These are phyloP conservation scores for Poeciliopsis infans DNA, from an alignment of 2,797 vertebrate genomes.

Conservation along the genomic window DNA sequence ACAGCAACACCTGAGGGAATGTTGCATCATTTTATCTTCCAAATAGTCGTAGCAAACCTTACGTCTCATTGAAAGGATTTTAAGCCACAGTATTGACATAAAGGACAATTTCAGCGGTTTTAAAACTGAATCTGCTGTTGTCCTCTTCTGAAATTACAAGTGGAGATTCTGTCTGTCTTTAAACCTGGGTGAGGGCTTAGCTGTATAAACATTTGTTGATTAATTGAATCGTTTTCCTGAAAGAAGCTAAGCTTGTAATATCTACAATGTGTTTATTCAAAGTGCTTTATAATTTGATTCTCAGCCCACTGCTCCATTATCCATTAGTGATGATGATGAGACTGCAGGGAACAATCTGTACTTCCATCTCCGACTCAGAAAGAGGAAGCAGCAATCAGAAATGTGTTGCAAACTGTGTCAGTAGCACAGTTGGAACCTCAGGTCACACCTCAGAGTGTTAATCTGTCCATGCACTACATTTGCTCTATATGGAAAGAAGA, in stretches of 20 bases:
- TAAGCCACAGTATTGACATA: neutral
- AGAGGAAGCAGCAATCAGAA: constrained; percentile 4
- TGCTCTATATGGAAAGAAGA: neutral
- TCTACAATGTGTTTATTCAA: neutral
- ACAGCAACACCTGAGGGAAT: neutral
- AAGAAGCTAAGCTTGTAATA: neutral
- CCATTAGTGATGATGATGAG: constrained; percentile 2
- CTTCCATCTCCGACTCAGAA: constrained; percentile 9
- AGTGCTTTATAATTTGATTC: neutral
- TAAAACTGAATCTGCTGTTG: neutral
- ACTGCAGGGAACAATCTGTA: neutral
- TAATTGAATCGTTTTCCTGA: neutral
- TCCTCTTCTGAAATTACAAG: neutral
- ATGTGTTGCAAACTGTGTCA: constrained; percentile 24
- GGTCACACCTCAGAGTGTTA: neutral
- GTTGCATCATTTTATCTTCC: neutral
- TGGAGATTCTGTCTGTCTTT: neutral
- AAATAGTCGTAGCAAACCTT: neutral
- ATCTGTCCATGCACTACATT: neutral
- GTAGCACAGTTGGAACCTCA: constrained; percentile 18
- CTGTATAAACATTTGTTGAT: neutral
- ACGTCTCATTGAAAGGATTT: neutral
- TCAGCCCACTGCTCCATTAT: neutral
- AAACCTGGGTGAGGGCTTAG: neutral
- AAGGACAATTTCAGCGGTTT: neutral